phyloP scores from a whole-genome alignment of 2,113 vertebrate genomes.

The Pelmatolapia mariae region DNA sequence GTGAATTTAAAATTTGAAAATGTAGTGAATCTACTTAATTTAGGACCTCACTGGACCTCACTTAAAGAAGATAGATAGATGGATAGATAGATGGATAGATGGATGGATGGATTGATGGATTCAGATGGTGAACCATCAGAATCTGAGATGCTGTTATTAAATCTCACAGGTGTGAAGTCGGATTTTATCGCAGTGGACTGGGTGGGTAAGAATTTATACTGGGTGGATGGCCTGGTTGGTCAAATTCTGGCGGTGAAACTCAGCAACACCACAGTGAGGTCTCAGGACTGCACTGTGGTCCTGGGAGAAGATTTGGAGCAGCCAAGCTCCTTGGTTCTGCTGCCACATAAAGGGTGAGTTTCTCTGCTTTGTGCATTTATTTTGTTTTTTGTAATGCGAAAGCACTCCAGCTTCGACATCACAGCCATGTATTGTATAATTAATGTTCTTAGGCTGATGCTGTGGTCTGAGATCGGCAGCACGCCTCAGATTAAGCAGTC shows the following conservation, averaged over 20 bases:
- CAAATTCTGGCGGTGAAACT: slow-evolving; percentile 80
- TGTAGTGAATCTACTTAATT: not conserved
- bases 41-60: not conserved
- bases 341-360: slow-evolving; percentile 81
- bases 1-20: not conserved
- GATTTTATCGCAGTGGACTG: slow-evolving; percentile 87
- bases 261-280: slow-evolving; percentile 53
- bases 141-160: not conserved
- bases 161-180: slow-evolving; percentile 77
- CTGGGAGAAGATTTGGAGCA: slow-evolving; percentile 78
- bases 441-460: slow-evolving; percentile 75
- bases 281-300: slow-evolving; percentile 74
- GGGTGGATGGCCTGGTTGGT: slow-evolving; percentile 81
- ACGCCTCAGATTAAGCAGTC: slow-evolving; percentile 77
- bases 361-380: not conserved
- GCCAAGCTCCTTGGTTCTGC: slow-evolving; percentile 80
- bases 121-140: not conserved
- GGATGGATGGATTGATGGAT: no score
- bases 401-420: not conserved
- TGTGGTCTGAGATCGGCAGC: slow-evolving; percentile 86
- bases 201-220: slow-evolving; percentile 89
- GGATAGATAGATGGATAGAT: no score
- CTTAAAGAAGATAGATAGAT: not conserved
- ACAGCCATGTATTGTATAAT: not conserved
- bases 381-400: not conserved